These are phyloP conservation scores for Dolichallabes microphthalmus DNA, from an alignment of 2,113 vertebrate species.

Conservation along the genomic window DNA sequence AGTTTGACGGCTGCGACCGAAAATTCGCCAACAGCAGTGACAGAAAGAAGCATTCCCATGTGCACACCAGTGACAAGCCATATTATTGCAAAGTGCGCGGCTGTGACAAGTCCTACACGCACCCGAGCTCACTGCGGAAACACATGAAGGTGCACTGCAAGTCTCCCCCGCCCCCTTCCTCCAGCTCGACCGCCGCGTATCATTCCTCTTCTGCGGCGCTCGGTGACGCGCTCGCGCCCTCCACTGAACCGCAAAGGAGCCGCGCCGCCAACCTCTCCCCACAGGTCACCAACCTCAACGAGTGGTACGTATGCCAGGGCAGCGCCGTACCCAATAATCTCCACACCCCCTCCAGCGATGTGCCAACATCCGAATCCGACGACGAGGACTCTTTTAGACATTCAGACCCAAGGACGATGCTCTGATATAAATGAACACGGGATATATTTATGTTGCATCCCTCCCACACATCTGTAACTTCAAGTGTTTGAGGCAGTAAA, in stretches of 20 bases:
- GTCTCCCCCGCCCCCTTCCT: slow-evolving; percentile 84
- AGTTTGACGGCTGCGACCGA: slow-evolving; percentile 95
- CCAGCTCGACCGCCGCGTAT: slow-evolving; percentile 72
- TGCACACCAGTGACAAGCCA: slow-evolving; percentile 96
- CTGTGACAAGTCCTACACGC: slow-evolving; percentile 96
- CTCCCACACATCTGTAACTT: slow-evolving; percentile 42
- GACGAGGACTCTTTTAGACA: slow-evolving; percentile 85
- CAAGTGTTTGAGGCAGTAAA: slow-evolving; percentile 39
- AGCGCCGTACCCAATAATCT: slow-evolving; percentile 82
- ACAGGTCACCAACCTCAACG: slow-evolving; percentile 94
- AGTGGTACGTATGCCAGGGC: slow-evolving; percentile 97
- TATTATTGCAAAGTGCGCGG: slow-evolving; percentile 95
- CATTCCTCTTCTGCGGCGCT: slow-evolving; percentile 76
- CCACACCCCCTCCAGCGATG: slow-evolving; percentile 86
- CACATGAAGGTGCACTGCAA: slow-evolving; percentile 99
- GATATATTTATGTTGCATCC: slow-evolving; percentile 49
- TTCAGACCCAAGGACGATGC: slow-evolving; percentile 85
- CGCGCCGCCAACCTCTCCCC: slow-evolving; percentile 82
- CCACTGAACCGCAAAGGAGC: slow-evolving; percentile 74
- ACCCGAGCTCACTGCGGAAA: slow-evolving; percentile 94
- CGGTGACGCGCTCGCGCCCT: slow-evolving; percentile 79
- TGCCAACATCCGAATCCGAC: slow-evolving; percentile 84
- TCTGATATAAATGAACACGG: slow-evolving; percentile 68
- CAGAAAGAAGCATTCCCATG: slow-evolving; percentile 95
- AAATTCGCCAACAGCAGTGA: slow-evolving; percentile 98